Base-by-base conservation (phyloP, 2,113 vertebrate species). In the Neogobius melanostomus region DNA sequence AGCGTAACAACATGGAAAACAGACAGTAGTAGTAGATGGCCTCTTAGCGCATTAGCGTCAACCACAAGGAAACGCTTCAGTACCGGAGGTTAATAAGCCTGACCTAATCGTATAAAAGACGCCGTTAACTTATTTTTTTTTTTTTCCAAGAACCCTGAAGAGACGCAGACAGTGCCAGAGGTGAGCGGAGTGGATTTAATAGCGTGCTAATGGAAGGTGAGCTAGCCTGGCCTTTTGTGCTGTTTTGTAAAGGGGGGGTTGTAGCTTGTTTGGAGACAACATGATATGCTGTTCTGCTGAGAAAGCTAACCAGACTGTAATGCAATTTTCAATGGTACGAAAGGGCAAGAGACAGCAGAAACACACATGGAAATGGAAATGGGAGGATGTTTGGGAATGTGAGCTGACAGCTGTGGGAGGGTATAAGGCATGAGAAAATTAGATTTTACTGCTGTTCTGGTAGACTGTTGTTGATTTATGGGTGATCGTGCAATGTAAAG, bases 1-100 rank as follows among this genome's bases (percentile, higher is more conserved):
- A 42, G 57, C 60, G 21, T 21, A 56, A n/a, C 7, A 6, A 14
- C 15, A n/a, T 50, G 4, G 1, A 68, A 21, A 36, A 9, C 59
- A 72, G 8, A 17, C 46, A 10, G 8, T 9, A 0, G 8, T 9
- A 0, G 15, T 11, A 14, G 28, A 42, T 11, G 2, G 16, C 46
- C 68, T 59, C 53, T 74, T 43, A 69, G 12, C 50, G 46, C 45
- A 53, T 66, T 46, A 66, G 8, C 62, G 50, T n/a, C 21, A 45
- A 56, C 1, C 11, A 11, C 51, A 46, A 48, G 54, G 17, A 67
- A 62, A 68, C 49, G 5, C 53, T 62, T n/a, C 16, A 17, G 7
- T 42, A 48, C 12, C 28, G 51, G 49, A 66, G 47, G 43, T 5
- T 49, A 15, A 54, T 64, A 21, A 54, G 28, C 17, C 17, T 21